Evolutionary conservation across 35 echinoderm and acorn worm genomes (phyloP).

Genomic region (Amphiura filiformis): DNA sequence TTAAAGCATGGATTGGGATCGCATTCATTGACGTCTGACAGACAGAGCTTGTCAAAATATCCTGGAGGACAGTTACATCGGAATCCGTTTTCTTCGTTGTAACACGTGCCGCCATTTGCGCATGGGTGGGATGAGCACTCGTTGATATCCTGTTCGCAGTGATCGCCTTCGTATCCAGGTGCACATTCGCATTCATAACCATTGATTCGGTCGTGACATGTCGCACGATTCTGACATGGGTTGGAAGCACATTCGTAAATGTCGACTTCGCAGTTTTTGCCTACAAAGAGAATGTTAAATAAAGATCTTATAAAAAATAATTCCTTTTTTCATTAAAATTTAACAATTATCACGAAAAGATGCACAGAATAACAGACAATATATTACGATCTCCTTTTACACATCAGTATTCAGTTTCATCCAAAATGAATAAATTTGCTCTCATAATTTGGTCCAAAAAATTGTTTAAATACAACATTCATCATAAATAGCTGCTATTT

Average conservation of each 20-base stretch:
- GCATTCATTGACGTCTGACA: conserved; percentile 71
- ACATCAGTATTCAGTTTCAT: too few relatives aligned
- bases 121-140: conserved; percentile 59
- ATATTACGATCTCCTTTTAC: too few relatives aligned
- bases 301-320: neutral
- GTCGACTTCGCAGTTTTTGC: conserved; percentile 40
- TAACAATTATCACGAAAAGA: neutral
- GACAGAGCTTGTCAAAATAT: conserved; percentile 46
- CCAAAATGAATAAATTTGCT: neutral
- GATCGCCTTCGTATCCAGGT: conserved; percentile 49
- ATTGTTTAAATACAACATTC: too few relatives aligned
- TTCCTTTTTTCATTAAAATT: neutral
- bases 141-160: conserved; percentile 55
- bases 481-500: too few relatives aligned
- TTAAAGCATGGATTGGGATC: conserved; percentile 42
- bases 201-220: conserved; percentile 63
- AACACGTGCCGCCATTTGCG: conserved; percentile 52
- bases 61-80: conserved; percentile 53
- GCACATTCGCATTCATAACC: conserved; percentile 47
- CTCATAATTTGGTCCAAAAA: neutral
- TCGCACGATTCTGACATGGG: conserved; percentile 54
- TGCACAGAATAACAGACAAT: neutral
- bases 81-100: conserved; percentile 41
- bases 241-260: conserved; percentile 63
- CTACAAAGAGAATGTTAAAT: neutral